phyloP scores from a whole-genome alignment of 2,113 vertebrate species.

The Lathamus discolor region DNA sequence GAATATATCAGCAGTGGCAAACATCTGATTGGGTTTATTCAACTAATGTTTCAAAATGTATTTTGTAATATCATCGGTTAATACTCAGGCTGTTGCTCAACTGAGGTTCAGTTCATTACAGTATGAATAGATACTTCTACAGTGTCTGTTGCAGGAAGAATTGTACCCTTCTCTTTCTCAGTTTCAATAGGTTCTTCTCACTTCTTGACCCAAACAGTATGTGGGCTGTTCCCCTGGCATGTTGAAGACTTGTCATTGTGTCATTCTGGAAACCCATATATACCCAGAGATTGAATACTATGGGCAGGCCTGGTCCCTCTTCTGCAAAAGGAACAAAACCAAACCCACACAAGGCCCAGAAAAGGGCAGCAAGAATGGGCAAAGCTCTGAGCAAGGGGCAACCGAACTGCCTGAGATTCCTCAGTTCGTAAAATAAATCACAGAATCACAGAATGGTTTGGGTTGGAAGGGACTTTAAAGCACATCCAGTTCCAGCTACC shows the following conservation, averaged over 20 bases:
- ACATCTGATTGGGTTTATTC: neutral
- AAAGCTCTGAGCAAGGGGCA: neutral
- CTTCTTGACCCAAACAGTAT: neutral
- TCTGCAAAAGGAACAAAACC: neutral
- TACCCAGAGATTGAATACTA: neutral
- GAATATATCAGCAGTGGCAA: neutral
- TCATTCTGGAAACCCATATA: neutral
- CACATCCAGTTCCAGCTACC: neutral
- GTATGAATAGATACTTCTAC: neutral
- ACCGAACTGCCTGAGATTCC: neutral
- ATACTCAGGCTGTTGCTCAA: neutral
- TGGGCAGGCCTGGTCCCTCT: neutral
- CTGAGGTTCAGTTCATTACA: neutral
- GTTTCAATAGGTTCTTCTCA: neutral
- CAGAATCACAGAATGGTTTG: neutral
- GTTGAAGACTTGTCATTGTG: neutral
- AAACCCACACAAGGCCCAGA: neutral
- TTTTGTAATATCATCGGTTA: neutral
- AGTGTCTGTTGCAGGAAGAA: neutral
- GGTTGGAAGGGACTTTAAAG: neutral
- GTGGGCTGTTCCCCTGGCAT: neutral
- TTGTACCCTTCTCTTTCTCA: neutral
- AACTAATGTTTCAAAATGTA: neutral
- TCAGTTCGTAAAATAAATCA: neutral
- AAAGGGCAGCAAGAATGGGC: neutral